phyloP scores from a whole-genome alignment of 2,888 invertebrate genomes.

The Cantharis rufa region DNA sequence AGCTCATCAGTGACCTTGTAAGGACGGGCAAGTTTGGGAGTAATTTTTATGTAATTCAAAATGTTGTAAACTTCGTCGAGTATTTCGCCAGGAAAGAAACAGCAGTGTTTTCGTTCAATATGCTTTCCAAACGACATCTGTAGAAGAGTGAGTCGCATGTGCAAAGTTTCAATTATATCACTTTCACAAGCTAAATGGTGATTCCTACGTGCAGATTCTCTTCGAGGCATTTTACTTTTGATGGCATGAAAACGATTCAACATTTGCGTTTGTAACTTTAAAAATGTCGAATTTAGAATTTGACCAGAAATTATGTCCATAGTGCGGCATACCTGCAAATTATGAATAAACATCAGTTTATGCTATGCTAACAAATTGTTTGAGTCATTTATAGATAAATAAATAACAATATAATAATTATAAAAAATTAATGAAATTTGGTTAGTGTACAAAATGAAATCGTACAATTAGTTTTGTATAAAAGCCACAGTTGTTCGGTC shows the following conservation, averaged over 20 bases:
- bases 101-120: slow-evolving; percentile 89
- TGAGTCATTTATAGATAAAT: too few relatives aligned
- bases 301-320: slow-evolving; percentile 81
- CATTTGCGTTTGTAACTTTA: slow-evolving; percentile 83
- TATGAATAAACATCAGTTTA: too few relatives aligned
- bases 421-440: too few relatives aligned
- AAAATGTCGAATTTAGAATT: slow-evolving; percentile 83
- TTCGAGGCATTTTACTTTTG: slow-evolving; percentile 88
- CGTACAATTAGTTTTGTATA: too few relatives aligned
- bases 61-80: slow-evolving; percentile 90
- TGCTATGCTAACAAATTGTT: neutral
- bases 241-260: slow-evolving; percentile 82
- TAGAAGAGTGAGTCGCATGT: slow-evolving; percentile 86
- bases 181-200: slow-evolving; percentile 90
- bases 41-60: slow-evolving; percentile 79
- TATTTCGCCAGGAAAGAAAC: slow-evolving; percentile 94
- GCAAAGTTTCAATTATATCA: slow-evolving; percentile 90
- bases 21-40: slow-evolving; percentile 80
- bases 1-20: slow-evolving; percentile 93
- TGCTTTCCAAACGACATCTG: slow-evolving; percentile 96
- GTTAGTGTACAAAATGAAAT: too few relatives aligned
- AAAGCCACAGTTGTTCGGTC: too few relatives aligned
- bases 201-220: slow-evolving; percentile 88
- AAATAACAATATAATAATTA: too few relatives aligned
- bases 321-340: slow-evolving; percentile 74